phyloP scores from a whole-genome alignment of 2,113 vertebrate species.

The Microcebus murinus region DNA sequence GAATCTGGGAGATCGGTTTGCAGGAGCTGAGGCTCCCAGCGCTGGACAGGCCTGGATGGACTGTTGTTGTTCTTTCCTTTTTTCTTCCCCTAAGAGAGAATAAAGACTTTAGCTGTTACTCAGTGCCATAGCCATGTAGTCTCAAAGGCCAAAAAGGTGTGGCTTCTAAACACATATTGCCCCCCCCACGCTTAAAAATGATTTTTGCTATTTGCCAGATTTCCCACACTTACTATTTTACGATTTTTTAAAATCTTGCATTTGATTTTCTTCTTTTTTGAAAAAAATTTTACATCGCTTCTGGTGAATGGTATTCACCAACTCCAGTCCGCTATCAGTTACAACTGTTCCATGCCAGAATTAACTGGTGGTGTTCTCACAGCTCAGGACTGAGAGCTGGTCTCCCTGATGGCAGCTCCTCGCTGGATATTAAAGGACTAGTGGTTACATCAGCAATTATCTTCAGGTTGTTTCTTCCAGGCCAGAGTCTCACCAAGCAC shows the following conservation, averaged over 20 bases:
- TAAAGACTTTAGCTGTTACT: neutral
- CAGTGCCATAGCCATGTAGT: neutral
- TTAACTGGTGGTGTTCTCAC: neutral
- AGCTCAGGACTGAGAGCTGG: neutral
- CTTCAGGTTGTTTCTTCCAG: neutral
- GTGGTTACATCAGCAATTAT: neutral
- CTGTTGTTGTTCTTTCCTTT: neutral
- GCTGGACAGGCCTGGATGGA: neutral
- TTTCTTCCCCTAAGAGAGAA: neutral
- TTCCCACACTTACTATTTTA: neutral
- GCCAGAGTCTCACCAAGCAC: neutral
- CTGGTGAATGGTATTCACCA: neutral
- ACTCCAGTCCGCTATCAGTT: neutral
- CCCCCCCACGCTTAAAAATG: neutral
- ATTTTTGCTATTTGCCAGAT: conserved; percentile 29
- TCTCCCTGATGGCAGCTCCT: neutral
- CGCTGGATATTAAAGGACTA: neutral
- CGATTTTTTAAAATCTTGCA: neutral
- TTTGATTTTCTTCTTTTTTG: neutral
- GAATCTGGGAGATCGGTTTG: neutral
- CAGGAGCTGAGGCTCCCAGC: neutral
- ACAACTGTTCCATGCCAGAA: neutral
- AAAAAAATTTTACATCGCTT: neutral
- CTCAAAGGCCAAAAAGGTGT: conserved; percentile 33
- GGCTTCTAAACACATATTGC: neutral